Conservation (phyloP, 53 echinoderm and acorn worm species). For the Echinometra lucunter region DNA sequence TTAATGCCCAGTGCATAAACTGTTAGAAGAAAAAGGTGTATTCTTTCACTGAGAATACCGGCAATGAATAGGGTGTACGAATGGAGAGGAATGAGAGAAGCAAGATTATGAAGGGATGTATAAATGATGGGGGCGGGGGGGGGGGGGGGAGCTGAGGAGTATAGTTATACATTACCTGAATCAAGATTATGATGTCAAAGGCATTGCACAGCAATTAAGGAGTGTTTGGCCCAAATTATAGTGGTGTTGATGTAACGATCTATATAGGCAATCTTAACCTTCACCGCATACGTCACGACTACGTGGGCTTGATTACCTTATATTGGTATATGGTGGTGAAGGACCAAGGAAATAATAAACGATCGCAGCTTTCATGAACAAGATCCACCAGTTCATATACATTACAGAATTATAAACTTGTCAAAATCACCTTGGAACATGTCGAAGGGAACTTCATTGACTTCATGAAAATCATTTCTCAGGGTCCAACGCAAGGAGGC, state of each 20-base stretch:
- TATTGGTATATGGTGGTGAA: background rate
- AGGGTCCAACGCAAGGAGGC: too few relatives aligned
- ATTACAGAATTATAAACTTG: background rate
- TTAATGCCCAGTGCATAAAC: too few relatives aligned
- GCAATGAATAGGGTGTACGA: too few relatives aligned
- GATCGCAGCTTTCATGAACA: slow-evolving; percentile 38
- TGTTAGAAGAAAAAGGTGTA: too few relatives aligned
- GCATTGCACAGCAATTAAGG: background rate
- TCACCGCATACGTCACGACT: background rate
- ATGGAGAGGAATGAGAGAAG: too few relatives aligned
- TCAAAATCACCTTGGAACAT: background rate
- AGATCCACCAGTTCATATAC: background rate
- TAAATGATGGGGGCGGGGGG: background rate
- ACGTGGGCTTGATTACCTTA: background rate
- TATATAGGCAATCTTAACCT: background rate
- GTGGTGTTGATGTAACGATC: background rate
- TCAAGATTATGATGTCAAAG: background rate
- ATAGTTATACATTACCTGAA: too few relatives aligned
- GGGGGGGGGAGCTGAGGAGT: background rate
- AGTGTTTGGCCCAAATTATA: background rate
- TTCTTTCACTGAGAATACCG: too few relatives aligned
- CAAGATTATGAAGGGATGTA: too few relatives aligned
- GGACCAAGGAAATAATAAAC: slow-evolving; percentile 14
- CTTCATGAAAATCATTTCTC: background rate
- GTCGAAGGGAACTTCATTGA: background rate